A percentile compares a stretch with the other conserved stretches of the same genome.
phyloP scores from a whole-genome alignment of 2,888 invertebrate genomes.

The Plutella xylostella region DNA sequence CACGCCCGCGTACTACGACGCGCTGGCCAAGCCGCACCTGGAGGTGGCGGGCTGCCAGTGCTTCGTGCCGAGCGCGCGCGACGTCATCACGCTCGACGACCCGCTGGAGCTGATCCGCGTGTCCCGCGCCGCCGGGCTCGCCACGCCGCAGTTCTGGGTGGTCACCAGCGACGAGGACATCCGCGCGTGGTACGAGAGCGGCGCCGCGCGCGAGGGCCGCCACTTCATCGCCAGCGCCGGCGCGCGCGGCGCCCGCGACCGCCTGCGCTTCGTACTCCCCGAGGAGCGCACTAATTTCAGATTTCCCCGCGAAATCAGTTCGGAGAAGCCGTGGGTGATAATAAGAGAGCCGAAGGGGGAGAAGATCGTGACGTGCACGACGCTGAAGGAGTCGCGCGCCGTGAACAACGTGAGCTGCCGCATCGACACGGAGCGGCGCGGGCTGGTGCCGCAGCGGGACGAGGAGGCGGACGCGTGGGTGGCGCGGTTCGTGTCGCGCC shows the following conservation, averaged over 20 bases:
- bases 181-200: conserved; percentile 75
- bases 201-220: conserved; percentile 69
- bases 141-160: conserved; percentile 76
- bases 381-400: conserved; percentile 81
- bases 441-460: conserved; percentile 75
- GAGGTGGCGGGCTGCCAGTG: conserved; percentile 85
- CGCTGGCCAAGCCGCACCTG: conserved; percentile 83
- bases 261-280: conserved; percentile 77
- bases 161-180: conserved; percentile 78
- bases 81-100: conserved; percentile 82
- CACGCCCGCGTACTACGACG: conserved; percentile 84
- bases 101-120: conserved; percentile 79
- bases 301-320: conserved; percentile 78
- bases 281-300: conserved; percentile 73
- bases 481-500: conserved; percentile 75
- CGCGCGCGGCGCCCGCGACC: conserved; percentile 78
- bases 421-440: conserved; percentile 74
- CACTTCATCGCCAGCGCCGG: conserved; percentile 82
- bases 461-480: conserved; percentile 80
- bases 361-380: conserved; percentile 85
- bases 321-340: conserved; percentile 82
- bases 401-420: conserved; percentile 86
- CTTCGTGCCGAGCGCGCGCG: conserved; percentile 81
- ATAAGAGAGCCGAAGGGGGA: conserved; percentile 81
- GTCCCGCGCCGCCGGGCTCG: conserved; percentile 75